phyloP scores from a whole-genome alignment of 1,140 invertebrate genomes.

The Solenopsis fugax region DNA sequence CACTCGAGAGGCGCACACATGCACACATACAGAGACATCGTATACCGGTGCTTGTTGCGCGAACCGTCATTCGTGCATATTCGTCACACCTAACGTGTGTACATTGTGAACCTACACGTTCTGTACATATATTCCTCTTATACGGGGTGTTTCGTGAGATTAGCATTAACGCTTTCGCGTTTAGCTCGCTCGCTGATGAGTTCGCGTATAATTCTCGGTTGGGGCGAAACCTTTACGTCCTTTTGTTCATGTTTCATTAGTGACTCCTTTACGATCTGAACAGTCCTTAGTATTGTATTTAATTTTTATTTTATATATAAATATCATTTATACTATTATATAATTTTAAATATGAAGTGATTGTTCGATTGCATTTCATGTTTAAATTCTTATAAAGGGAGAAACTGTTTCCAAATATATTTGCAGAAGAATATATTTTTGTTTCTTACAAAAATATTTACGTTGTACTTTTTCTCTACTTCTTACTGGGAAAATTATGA shows the following conservation, averaged over 20 bases:
- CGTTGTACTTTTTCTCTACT: not conserved
- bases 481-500: not conserved
- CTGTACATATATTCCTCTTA: constrained; percentile 32
- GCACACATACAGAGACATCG: not conserved
- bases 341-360: not conserved
- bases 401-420: not conserved
- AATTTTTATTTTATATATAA: no score
- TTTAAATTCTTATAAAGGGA: not conserved
- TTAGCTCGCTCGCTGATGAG: not conserved
- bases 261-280: not conserved
- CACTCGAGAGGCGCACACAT: constrained; percentile 21
- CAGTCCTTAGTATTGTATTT: no score
- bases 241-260: not conserved
- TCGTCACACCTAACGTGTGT: constrained; percentile 60
- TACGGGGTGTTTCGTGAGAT: constrained; percentile 41
- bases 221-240: not conserved
- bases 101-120: constrained; percentile 54
- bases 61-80: constrained; percentile 56
- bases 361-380: not conserved
- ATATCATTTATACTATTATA: no score
- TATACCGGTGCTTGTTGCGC: constrained; percentile 45
- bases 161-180: constrained; percentile 31
- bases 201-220: not conserved
- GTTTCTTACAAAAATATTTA: not conserved
- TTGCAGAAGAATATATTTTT: no score